Conservation (phyloP, 2,888 invertebrate species). For the Oligia fasciuncula region DNA sequence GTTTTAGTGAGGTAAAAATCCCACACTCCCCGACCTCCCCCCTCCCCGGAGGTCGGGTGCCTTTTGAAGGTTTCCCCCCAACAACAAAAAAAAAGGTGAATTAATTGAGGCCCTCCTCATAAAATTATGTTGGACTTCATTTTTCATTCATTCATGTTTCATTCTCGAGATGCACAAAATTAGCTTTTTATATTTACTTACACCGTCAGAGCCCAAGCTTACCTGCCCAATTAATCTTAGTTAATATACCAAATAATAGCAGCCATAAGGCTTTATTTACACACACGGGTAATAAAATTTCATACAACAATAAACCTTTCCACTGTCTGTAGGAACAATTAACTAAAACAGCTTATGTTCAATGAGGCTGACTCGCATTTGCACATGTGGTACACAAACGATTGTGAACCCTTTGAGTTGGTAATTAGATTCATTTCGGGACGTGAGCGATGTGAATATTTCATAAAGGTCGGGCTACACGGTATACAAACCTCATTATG, state of each 20-base stretch:
- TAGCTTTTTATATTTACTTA: not conserved
- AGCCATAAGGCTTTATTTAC: conserved; percentile 20
- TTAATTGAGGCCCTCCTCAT: too few species aligned
- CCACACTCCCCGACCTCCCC: too few species aligned
- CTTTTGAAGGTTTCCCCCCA: too few species aligned
- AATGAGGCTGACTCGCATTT: conserved; percentile 48
- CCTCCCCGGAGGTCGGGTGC: too few species aligned
- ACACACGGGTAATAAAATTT: conserved; percentile 41
- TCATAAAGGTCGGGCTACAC: conserved; percentile 71
- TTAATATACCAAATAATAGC: conserved; percentile 28
- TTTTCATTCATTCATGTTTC: too few species aligned
- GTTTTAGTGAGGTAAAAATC: too few species aligned
- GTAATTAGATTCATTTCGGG: conserved; percentile 57
- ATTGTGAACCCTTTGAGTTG: conserved; percentile 41
- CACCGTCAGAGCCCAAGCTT: not conserved
- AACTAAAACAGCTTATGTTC: conserved; percentile 57
- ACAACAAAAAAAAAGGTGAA: too few species aligned
- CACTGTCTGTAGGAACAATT: conserved; percentile 44
- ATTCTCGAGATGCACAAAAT: too few species aligned
- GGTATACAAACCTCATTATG: conserved; percentile 76
- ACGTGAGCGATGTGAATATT: conserved; percentile 59
- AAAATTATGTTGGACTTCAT: too few species aligned
- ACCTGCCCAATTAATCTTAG: conserved; percentile 20
- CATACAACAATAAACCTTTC: conserved; percentile 47
- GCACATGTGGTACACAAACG: conserved; percentile 26